Evolutionary conservation across 2,797 vertebrate species (phyloP).

Genomic region (Bovichtus diacanthus): DNA sequence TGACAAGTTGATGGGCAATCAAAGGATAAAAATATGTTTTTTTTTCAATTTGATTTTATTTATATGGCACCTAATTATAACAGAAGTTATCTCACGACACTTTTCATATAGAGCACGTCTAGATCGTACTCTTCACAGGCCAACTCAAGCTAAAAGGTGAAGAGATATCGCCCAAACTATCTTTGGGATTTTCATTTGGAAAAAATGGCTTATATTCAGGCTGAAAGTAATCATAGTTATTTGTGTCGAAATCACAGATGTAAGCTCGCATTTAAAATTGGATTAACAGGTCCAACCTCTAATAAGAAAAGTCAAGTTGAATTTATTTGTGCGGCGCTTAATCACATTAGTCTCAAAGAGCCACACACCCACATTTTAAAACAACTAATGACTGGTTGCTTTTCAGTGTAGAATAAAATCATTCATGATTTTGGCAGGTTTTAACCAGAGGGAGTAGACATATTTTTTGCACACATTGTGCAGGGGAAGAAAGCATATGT

Average conservation of each 20-base stretch:
- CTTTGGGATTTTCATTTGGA: neutral
- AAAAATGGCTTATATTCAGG: neutral
- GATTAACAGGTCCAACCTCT: conserved; percentile 43
- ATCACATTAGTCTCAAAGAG: conserved; percentile 50
- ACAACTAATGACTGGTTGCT: conserved; percentile 32
- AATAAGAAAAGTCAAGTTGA: conserved; percentile 42
- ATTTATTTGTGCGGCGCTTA: conserved; percentile 40
- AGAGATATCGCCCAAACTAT: neutral
- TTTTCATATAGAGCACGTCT: too few relatives aligned
- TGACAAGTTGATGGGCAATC: neutral
- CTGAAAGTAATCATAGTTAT: conserved; percentile 27
- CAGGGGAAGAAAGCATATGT: conserved; percentile 1
- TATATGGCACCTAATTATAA: too few relatives aligned
- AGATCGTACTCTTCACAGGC: too few relatives aligned
- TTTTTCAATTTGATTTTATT: neutral
- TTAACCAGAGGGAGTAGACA: conserved; percentile 14
- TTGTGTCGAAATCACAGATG: conserved; percentile 28
- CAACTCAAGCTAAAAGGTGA: neutral
- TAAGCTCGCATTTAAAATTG: conserved; percentile 48
- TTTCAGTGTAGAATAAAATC: conserved; percentile 34
- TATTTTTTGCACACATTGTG: conserved; percentile 27
- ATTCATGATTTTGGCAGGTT: conserved; percentile 33
- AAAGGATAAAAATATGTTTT: neutral
- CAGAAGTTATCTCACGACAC: too few relatives aligned
- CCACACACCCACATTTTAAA: conserved; percentile 43